Percentiles rank a stretch among this genome's conserved stretches.
Conservation (phyloP, 2,113 vertebrate species). For the Gavia stellata region DNA sequence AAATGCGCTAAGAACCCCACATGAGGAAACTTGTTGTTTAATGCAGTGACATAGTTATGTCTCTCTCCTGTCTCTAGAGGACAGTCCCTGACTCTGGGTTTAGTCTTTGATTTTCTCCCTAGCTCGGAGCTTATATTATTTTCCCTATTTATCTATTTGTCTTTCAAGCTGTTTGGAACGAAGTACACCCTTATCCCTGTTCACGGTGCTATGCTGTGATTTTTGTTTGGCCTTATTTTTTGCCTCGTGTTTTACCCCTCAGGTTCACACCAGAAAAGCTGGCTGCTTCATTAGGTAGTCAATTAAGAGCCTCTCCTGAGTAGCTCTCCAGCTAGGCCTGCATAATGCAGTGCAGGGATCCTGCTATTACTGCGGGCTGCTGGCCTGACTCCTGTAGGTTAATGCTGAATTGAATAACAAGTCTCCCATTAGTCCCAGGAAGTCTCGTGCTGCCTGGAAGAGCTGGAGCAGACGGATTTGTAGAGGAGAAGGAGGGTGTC, state of each 20-base stretch:
- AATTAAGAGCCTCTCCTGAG: conserved; percentile 53
- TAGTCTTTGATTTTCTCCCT: conserved; percentile 33
- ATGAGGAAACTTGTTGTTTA: conserved; percentile 22
- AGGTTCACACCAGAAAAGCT: conserved; percentile 47
- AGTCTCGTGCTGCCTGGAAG: neutral
- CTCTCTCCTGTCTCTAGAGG: conserved; percentile 36
- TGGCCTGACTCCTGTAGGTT: conserved; percentile 7
- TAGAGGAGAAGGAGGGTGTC: neutral
- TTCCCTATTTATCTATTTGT: conserved; percentile 19
- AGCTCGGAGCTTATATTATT: conserved; percentile 2
- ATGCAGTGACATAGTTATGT: conserved; percentile 40
- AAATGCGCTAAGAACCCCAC: neutral
- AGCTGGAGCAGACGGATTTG: neutral
- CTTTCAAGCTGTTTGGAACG: neutral
- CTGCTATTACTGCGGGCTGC: conserved; percentile 11
- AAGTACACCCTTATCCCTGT: neutral
- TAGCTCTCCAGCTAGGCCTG: conserved; percentile 56
- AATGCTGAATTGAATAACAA: conserved; percentile 49
- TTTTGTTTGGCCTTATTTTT: neutral
- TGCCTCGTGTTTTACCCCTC: neutral
- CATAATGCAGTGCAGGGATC: conserved; percentile 17
- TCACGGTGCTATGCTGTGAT: neutral
- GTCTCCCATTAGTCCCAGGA: conserved; percentile 6
- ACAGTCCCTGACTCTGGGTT: conserved; percentile 52
- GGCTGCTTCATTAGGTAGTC: conserved; percentile 52